Conservation (phyloP, 2,888 invertebrate genomes). For the Drosophila prolongata region DNA sequence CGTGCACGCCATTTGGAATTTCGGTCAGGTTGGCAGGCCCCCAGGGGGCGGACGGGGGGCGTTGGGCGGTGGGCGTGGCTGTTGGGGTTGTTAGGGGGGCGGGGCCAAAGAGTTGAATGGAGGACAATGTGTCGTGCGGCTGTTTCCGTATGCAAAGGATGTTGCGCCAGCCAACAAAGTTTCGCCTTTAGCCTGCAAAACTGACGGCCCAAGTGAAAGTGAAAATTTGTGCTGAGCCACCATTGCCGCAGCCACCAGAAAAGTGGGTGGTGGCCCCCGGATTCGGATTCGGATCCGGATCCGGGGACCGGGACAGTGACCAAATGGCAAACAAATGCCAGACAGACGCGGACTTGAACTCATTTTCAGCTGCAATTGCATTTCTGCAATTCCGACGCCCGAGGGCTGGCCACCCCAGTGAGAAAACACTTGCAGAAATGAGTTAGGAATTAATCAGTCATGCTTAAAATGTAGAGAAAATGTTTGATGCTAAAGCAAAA, state of each 20-base stretch:
- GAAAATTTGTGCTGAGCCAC: constrained; percentile 62
- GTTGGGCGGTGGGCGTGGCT: background rate
- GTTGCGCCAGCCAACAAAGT: constrained; percentile 77
- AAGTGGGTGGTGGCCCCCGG: constrained; percentile 25
- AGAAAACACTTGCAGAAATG: constrained; percentile 9
- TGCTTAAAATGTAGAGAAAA: no score
- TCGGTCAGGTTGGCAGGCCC: constrained; percentile 74
- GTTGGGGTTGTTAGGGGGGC: constrained; percentile 3
- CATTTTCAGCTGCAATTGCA: constrained; percentile 46
- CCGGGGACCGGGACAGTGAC: constrained; percentile 36
- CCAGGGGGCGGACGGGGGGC: background rate
- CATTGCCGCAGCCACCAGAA: constrained; percentile 2
- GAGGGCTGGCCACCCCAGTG: constrained; percentile 12
- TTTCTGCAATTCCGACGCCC: constrained; percentile 11
- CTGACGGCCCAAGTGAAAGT: constrained; percentile 79
- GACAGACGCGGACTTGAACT: constrained; percentile 70
- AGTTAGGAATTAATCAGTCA: no score
- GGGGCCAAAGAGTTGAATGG: constrained; percentile 76
- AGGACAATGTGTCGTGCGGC: constrained; percentile 67
- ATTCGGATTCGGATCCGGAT: background rate
- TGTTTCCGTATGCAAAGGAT: constrained; percentile 83
- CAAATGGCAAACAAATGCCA: constrained; percentile 60
- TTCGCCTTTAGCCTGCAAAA: constrained; percentile 67
- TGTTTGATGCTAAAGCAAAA: no score
- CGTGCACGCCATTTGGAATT: constrained; percentile 58